Evolutionary conservation across 2,113 vertebrate genomes (phyloP).

Genomic region (Oreotragus oreotragus): DNA sequence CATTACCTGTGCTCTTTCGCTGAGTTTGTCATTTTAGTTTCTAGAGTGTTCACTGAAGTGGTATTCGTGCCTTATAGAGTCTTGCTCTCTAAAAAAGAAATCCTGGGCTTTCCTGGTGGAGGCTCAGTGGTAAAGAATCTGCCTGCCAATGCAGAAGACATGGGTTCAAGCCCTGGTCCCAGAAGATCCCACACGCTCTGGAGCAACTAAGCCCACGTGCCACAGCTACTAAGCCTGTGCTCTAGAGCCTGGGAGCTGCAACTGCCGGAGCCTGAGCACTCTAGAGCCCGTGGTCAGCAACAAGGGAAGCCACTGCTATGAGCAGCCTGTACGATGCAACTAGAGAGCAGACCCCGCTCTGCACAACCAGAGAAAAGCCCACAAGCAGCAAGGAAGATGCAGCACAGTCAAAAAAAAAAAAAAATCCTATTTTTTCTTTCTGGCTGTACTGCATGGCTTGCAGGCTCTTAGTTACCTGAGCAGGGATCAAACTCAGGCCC

Average conservation of each 20-base stretch:
- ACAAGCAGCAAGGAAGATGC: neutral
- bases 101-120: neutral
- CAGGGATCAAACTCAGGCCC: neutral
- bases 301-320: neutral
- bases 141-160: neutral
- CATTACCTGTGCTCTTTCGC: neutral
- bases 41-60: neutral
- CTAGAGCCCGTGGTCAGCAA: neutral
- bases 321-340: neutral
- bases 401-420: neutral
- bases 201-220: neutral
- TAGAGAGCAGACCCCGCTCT: neutral
- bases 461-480: neutral
- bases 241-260: neutral
- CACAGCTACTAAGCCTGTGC: neutral
- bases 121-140: neutral
- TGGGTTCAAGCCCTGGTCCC: neutral
- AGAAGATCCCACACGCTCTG: neutral
- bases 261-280: neutral
- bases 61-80: neutral
- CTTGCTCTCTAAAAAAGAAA: constrained; percentile 12
- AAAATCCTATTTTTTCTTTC: neutral
- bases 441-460: neutral
- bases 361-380: neutral
- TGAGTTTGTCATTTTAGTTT: neutral